Evolutionary conservation across 2,797 vertebrate genomes (phyloP).

Genomic region (Harpagifer antarcticus): DNA sequence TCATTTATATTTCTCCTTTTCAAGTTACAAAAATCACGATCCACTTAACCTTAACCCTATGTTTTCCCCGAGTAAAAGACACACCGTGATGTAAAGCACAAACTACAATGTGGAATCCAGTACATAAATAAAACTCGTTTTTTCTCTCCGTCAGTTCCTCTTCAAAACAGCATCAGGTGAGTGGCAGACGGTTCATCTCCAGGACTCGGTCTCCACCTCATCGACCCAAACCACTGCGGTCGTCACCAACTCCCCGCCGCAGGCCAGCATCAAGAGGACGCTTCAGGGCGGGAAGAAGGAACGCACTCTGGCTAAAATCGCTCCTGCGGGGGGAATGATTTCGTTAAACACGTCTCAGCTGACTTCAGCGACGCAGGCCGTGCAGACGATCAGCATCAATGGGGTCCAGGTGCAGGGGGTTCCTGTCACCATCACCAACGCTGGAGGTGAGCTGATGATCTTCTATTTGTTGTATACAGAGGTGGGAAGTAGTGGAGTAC

Average conservation of each 20-base stretch:
- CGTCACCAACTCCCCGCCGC: conserved; percentile 51
- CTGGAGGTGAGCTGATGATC: conserved; percentile 86
- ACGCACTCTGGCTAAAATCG: conserved; percentile 93
- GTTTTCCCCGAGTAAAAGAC: too few species aligned
- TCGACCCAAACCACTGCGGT: conserved; percentile 77
- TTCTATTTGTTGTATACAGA: too few species aligned
- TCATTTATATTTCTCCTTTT: too few species aligned
- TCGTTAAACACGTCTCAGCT: conserved; percentile 91
- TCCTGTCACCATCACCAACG: conserved; percentile 97
- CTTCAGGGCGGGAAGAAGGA: conserved; percentile 88
- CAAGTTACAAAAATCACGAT: neutral
- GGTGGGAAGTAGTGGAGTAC: too few species aligned
- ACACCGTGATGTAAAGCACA: neutral
- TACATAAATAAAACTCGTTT: neutral
- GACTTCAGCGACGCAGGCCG: conserved; percentile 89
- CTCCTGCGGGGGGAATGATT: conserved; percentile 92
- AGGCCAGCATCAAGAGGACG: conserved; percentile 63
- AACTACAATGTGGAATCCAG: too few species aligned
- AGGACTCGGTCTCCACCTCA: conserved; percentile 85
- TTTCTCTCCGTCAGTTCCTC: conserved; percentile 82
- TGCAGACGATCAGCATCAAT: conserved; percentile 99
- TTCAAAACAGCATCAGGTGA: conserved; percentile 92
- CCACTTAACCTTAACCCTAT: too few species aligned
- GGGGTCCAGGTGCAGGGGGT: conserved; percentile 96
- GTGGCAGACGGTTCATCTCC: conserved; percentile 92